phyloP scores from a whole-genome alignment of 2,113 vertebrate genomes.

The sheep (Ovis aries) region DNA sequence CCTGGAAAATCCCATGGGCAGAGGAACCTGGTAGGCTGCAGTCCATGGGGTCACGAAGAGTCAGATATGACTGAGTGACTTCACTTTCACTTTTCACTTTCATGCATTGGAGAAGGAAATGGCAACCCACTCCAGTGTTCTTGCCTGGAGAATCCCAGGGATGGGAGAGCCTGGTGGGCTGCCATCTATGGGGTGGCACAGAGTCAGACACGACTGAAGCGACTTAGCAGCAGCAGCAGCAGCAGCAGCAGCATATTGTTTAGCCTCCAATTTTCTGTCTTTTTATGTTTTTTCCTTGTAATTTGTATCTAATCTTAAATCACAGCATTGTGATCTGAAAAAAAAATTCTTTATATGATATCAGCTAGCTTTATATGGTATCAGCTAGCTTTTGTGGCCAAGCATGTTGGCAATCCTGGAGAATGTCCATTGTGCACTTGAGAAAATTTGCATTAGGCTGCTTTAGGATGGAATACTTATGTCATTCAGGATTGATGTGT shows the following conservation, averaged over 20 bases:
- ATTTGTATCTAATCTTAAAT: not conserved
- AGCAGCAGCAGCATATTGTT: not conserved
- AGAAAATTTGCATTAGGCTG: not conserved
- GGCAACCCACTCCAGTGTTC: no score
- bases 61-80: no score
- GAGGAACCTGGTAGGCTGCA: no score
- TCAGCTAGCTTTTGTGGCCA: not conserved
- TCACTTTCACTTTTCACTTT: no score
- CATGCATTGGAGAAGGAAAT: no score
- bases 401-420: not conserved
- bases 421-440: not conserved
- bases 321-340: not conserved
- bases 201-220: no score
- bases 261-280: not conserved
- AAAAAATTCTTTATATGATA: not conserved
- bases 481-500: not conserved
- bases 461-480: not conserved
- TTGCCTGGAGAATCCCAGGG: no score
- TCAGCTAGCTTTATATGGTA: not conserved
- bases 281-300: not conserved
- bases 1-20: no score
- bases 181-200: no score
- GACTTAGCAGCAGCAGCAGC: no score
- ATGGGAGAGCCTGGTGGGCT: no score
- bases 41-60: no score